Conservation (phyloP, 2,888 invertebrate genomes). For the Chymomyza fuscimana region DNA sequence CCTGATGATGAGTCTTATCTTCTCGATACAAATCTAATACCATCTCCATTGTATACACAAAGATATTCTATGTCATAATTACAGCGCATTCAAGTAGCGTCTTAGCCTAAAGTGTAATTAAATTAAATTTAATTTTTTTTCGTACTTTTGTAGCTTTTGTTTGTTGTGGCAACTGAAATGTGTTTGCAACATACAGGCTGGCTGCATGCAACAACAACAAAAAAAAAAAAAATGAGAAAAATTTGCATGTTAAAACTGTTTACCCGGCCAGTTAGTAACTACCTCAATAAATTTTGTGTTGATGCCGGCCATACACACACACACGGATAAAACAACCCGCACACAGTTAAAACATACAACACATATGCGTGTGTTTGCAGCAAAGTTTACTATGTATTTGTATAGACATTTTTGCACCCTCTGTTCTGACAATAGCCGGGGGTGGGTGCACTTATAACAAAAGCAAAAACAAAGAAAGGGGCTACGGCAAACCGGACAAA, state of each 20-base stretch:
- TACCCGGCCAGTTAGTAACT: slow-evolving; percentile 38
- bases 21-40: no score
- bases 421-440: slow-evolving; percentile 10
- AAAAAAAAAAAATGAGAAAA: slow-evolving; percentile 23
- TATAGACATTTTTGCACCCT: slow-evolving; percentile 49
- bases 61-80: not conserved
- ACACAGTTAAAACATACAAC: slow-evolving; percentile 14
- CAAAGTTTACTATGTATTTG: slow-evolving; percentile 4
- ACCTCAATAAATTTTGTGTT: slow-evolving; percentile 75
- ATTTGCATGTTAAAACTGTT: slow-evolving; percentile 35
- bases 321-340: not conserved
- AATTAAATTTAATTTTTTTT: not conserved
- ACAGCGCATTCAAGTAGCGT: not conserved
- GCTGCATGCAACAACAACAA: not conserved
- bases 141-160: slow-evolving; percentile 35
- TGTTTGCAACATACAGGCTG: slow-evolving; percentile 20
- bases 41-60: no score
- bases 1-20: no score
- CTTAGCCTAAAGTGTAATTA: not conserved
- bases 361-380: not conserved
- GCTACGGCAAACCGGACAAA: slow-evolving; percentile 37
- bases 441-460: slow-evolving; percentile 27
- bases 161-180: slow-evolving; percentile 60
- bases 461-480: slow-evolving; percentile 7
- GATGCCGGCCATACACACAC: slow-evolving; percentile 48